These are phyloP conservation scores for Phyto melanocephala DNA, from an alignment of 2,888 invertebrate genomes.

Conservation along the genomic window DNA sequence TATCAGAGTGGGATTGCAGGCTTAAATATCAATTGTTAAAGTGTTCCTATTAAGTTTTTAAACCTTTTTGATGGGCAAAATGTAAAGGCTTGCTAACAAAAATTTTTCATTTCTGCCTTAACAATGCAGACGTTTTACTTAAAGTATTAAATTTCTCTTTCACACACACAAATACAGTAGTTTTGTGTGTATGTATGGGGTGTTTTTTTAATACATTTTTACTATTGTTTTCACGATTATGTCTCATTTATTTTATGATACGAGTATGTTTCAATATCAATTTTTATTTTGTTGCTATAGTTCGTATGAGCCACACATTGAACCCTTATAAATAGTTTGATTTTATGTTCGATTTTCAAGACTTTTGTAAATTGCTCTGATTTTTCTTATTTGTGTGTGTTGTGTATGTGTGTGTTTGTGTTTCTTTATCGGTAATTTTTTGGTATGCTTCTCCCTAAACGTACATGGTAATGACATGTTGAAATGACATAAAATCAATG, in stretches of 20 bases:
- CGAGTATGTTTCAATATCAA: conserved; percentile 45
- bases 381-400: conserved; percentile 55
- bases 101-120: not conserved
- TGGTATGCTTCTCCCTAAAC: conserved; percentile 2
- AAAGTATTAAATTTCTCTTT: conserved; percentile 56
- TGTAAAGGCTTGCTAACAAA: not conserved
- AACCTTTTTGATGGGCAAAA: conserved; percentile 4
- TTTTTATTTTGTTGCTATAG: conserved; percentile 4
- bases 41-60: conserved; percentile 17
- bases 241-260: conserved; percentile 60
- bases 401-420: not conserved
- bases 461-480: conserved; percentile 60
- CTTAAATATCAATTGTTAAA: not conserved
- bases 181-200: conserved; percentile 5
- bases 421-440: conserved; percentile 22
- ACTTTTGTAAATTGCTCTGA: conserved; percentile 60
- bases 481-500: conserved; percentile 65
- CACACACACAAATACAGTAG: not conserved
- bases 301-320: conserved; percentile 21
- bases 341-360: conserved; percentile 31
- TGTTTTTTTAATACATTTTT: not conserved
- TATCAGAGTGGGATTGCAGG: not conserved
- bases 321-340: conserved; percentile 48
- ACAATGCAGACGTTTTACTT: conserved; percentile 20
- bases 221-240: conserved; percentile 54